Evolutionary conservation across 2,113 vertebrate species (phyloP).

Genomic region (Melanostigma gelatinosum): DNA sequence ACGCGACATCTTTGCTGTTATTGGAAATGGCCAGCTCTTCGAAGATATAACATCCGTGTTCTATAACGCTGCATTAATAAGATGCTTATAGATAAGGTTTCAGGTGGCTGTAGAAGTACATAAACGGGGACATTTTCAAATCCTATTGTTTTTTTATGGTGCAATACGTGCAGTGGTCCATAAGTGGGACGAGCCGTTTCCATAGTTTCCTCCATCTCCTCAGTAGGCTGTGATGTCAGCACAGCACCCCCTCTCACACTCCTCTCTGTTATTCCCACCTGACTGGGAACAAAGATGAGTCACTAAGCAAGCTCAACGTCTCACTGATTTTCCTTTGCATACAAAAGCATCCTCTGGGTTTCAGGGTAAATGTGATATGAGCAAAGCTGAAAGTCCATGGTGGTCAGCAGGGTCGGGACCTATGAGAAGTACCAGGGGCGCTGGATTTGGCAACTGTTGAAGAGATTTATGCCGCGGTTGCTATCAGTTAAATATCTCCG

Average conservation of each 20-base stretch:
- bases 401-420: neutral
- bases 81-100: neutral
- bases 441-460: neutral
- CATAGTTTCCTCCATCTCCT: constrained; percentile 65
- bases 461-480: neutral
- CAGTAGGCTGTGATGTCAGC: constrained; percentile 57
- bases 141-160: neutral
- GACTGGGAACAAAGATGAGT: constrained; percentile 58
- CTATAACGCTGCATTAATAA: neutral
- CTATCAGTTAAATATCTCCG: neutral
- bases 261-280: constrained; percentile 25
- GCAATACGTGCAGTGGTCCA: constrained; percentile 41
- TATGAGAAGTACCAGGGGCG: neutral
- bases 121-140: neutral
- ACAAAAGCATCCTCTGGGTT: neutral
- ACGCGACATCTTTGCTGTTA: neutral
- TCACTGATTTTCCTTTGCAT: neutral
- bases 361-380: neutral
- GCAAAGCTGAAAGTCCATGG: neutral
- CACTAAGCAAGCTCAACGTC: constrained; percentile 40
- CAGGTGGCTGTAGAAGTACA: neutral
- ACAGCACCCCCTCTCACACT: constrained; percentile 23
- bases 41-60: neutral
- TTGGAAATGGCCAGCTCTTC: neutral
- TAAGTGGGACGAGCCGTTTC: constrained; percentile 61